Evolutionary conservation across 2,888 invertebrate species (phyloP).

Genomic region (Lysandra bellargus): DNA sequence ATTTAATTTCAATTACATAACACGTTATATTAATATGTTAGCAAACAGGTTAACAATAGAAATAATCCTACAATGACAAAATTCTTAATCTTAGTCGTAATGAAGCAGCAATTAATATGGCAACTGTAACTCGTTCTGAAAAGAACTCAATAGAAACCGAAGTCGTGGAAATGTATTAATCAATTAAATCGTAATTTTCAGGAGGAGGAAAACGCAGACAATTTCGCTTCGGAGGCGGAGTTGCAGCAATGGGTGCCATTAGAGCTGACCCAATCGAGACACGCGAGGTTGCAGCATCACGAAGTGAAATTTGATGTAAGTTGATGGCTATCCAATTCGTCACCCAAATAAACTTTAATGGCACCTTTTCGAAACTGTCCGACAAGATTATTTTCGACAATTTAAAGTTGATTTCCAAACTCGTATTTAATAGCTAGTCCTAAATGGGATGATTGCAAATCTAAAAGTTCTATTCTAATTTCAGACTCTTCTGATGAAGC

Average conservation of each 20-base stretch:
- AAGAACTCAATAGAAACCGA: background rate
- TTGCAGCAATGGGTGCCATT: conserved; percentile 56
- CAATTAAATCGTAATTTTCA: conserved; percentile 43
- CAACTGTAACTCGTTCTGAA: too few relatives aligned
- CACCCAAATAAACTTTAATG: conserved; percentile 43
- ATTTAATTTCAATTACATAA: background rate
- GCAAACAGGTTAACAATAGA: background rate
- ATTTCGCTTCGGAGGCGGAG: conserved; percentile 55
- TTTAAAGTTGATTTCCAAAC: background rate
- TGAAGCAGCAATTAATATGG: background rate
- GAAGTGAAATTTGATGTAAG: conserved; percentile 38
- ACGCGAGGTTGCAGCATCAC: conserved; percentile 50
- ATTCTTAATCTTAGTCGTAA: background rate
- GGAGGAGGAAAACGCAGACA: conserved; percentile 57
- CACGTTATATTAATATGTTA: background rate
- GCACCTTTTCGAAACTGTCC: background rate
- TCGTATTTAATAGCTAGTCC: background rate
- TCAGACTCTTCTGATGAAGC: conserved; percentile 63
- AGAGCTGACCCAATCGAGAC: conserved; percentile 48
- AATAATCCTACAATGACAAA: background rate
- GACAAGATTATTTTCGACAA: background rate
- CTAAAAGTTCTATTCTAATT: conserved; percentile 30
- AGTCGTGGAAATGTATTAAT: background rate
- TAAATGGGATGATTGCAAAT: background rate
- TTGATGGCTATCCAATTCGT: conserved; percentile 53